Percentiles rank a stretch among this genome's conserved stretches.
Evolutionary conservation across 2,888 invertebrate genomes (phyloP).

Genomic region (Drosophila testacea): DNA sequence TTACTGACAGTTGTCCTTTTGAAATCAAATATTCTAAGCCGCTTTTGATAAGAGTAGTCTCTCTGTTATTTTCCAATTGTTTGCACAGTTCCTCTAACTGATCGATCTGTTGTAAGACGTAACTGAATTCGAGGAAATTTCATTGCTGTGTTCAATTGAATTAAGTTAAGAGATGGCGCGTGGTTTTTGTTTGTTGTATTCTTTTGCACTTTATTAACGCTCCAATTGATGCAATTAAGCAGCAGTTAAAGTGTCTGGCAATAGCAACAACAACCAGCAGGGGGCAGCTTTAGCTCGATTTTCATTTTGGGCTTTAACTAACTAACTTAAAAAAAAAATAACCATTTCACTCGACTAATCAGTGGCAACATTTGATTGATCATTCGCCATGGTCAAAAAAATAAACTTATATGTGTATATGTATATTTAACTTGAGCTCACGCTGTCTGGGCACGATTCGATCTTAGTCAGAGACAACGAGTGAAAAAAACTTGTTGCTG

Average conservation of each 20-base stretch:
- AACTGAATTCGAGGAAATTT: constrained; percentile 5
- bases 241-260: constrained; percentile 10
- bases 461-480: constrained; percentile 26
- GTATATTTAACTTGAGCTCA: constrained; percentile 65
- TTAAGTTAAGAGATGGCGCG: constrained; percentile 43
- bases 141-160: constrained; percentile 44
- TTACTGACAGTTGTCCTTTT: neutral
- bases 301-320: constrained; percentile 19
- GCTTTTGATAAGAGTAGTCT: neutral
- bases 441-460: constrained; percentile 56
- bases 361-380: constrained; percentile 68
- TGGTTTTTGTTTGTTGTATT: constrained; percentile 7
- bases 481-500: constrained; percentile 50
- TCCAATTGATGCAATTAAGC: constrained; percentile 71
- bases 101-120: neutral
- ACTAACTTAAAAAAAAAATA: constrained; percentile 10
- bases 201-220: constrained; percentile 52
- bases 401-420: too few species aligned
- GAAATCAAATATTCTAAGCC: neutral
- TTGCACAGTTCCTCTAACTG: constrained; percentile 1
- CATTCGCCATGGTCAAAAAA: constrained; percentile 68
- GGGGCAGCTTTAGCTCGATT: constrained; percentile 30
- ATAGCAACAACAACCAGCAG: constrained; percentile 18
- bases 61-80: neutral
- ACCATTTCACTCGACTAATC: constrained; percentile 15